A percentile compares a stretch with the other conserved stretches of the same genome.
Conservation (phyloP, 2,113 vertebrate species). For the Arizona elegans region DNA sequence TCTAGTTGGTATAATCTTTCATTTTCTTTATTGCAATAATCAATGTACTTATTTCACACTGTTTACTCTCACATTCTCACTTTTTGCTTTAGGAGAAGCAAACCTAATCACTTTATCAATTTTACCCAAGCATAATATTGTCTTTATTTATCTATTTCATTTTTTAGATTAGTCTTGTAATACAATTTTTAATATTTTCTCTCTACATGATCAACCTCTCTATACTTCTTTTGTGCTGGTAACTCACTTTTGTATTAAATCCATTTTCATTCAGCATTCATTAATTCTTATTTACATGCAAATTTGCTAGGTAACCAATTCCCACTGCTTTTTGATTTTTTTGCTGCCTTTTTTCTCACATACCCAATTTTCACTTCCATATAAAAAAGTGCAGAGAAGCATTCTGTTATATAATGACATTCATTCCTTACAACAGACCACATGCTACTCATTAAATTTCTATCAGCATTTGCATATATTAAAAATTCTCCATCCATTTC, state of each 20-base stretch:
- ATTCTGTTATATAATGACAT: not conserved
- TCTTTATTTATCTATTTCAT: not conserved
- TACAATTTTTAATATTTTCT: not conserved
- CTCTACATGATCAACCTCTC: not conserved
- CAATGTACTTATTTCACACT: not conserved
- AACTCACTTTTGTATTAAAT: not conserved
- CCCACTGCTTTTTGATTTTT: not conserved
- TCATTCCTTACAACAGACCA: not conserved
- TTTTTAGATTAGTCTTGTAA: not conserved
- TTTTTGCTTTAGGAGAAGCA: not conserved
- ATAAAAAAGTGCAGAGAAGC: not conserved
- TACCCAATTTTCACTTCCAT: not conserved
- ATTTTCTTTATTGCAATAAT: not conserved
- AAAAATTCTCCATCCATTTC: not conserved
- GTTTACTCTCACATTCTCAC: not conserved
- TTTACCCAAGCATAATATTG: not conserved
- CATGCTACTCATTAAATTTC: not conserved
- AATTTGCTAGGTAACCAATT: not conserved
- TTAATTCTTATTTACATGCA: not conserved
- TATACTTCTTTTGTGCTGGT: not conserved
- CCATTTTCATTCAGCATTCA: not conserved
- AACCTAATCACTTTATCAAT: not conserved
- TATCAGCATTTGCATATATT: not conserved
- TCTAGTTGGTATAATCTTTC: not conserved
- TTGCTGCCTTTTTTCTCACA: not conserved